Base-by-base conservation (phyloP, 2,113 vertebrate genomes). In the Gymnorhina tibicen region DNA sequence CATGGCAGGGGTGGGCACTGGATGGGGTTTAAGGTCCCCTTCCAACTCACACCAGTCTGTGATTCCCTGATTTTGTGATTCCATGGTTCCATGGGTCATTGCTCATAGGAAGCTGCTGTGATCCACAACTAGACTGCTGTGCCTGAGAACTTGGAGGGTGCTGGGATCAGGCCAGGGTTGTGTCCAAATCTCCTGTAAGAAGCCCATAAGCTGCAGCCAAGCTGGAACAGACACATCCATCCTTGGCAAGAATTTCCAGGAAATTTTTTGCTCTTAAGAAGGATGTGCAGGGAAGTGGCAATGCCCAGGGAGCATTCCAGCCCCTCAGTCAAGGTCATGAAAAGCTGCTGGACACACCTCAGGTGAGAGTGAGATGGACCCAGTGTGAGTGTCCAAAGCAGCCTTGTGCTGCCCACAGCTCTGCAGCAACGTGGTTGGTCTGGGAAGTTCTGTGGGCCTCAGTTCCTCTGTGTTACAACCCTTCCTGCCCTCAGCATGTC, bases 1-100 rank as follows among this genome's bases (percentile, higher is more conserved):
- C 22, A 10, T 10, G 46, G 23, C 39, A 39, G 11, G 10, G 17
- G 16, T 7, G 5, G 47, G 24, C 0, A 39, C 1, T 1, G 37
- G 62, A 41, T 68, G 14, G 1, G 0, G 4, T 53, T 53, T 53
- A 11, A 46, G 16, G 39, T 60, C n/a, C n/a, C 19, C n/a, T 60
- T 46, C 30, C 39, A 3, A 53, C 8, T 9, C 13, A 53, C 4
- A n/a, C 4, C 24, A 27, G 17, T 20, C 47, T 33, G 42, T 6
- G 26, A 67, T 67, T 50, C 72, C 35, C 26, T 58, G 35, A 59
- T 22, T 42, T 50, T 35, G 32, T 44, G 6, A 55, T 41, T 76
- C 53, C 18, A 5, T 41, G 20, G 18, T n/a, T 47, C 46, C 32
- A 10, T 13, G 21, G 49, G 27, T 46, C 44, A 17, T 4, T 19